Evolutionary conservation across 2,113 vertebrate species (phyloP).

Genomic region (Gasterosteus aculeatus): DNA sequence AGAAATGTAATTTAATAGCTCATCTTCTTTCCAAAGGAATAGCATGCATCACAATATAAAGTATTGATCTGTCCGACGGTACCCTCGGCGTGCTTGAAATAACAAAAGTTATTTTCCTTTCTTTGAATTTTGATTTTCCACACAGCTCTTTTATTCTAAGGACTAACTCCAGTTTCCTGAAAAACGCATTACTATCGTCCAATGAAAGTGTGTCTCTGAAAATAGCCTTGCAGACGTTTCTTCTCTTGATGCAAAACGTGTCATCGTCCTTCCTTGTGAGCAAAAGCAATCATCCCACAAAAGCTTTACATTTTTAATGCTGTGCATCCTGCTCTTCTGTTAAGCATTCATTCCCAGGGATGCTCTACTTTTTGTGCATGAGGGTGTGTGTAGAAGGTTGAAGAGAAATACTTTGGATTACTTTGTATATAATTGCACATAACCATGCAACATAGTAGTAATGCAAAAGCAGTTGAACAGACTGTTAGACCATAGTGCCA

Average conservation of each 20-base stretch:
- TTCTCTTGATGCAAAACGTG: conserved; percentile 44
- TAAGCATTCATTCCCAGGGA: conserved; percentile 5
- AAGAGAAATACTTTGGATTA: neutral
- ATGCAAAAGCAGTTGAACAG: neutral
- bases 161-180: neutral
- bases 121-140: neutral
- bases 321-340: conserved; percentile 11
- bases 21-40: conserved; percentile 10
- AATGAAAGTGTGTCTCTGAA: conserved; percentile 17
- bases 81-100: conserved; percentile 2
- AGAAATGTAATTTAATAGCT: conserved; percentile 19
- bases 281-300: conserved; percentile 29
- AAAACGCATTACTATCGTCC: neutral
- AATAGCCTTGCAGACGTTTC: conserved; percentile 16
- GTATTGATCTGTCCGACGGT: conserved; percentile 22
- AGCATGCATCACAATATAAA: conserved; percentile 18
- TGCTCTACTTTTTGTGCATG: neutral
- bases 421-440: neutral
- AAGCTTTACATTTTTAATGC: conserved; percentile 53
- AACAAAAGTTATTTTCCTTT: neutral
- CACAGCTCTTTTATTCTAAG: neutral
- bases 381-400: neutral
- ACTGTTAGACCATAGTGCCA: neutral
- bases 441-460: neutral
- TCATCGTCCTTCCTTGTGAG: conserved; percentile 11